Percentiles rank a stretch among this genome's conserved stretches.
These are phyloP conservation scores for Anniella stebbinsi DNA, from an alignment of 2,797 vertebrate species.

Conservation along the genomic window DNA sequence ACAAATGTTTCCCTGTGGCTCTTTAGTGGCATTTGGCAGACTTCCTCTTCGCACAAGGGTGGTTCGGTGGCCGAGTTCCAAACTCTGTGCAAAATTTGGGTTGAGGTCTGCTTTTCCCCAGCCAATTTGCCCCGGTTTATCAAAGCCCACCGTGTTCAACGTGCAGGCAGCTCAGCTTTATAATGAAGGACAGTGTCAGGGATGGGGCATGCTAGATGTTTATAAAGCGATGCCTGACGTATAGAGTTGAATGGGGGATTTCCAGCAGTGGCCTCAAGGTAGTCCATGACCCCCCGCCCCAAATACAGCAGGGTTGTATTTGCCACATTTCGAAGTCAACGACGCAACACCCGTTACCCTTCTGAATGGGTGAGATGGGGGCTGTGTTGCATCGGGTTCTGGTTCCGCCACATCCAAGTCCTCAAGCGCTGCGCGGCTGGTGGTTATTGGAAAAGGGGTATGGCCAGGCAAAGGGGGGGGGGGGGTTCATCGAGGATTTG, in stretches of 20 bases:
- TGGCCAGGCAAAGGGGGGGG: too few species aligned
- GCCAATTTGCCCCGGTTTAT: neutral
- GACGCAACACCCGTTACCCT: too few species aligned
- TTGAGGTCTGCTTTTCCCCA: conserved; percentile 3
- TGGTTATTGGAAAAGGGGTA: too few species aligned
- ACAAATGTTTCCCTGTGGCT: conserved; percentile 30
- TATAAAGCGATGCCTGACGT: neutral
- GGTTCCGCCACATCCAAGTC: neutral
- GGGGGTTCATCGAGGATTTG: too few species aligned
- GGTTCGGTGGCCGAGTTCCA: conserved; percentile 28
- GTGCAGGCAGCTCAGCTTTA: neutral
- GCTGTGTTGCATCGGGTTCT: neutral
- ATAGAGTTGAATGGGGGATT: neutral
- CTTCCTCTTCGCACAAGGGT: neutral
- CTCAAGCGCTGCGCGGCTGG: too few species aligned
- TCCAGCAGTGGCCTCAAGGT: too few species aligned
- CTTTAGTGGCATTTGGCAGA: conserved; percentile 20
- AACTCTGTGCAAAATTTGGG: conserved; percentile 38
- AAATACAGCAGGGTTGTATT: neutral
- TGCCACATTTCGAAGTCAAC: neutral
- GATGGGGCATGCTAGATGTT: too few species aligned
- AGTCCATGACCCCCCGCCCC: neutral
- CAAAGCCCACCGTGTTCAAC: neutral
- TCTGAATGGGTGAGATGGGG: too few species aligned
- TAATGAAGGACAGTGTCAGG: fast-evolving